Evolutionary conservation across 2,113 vertebrate genomes (phyloP).

Genomic region (Smithornis capensis): DNA sequence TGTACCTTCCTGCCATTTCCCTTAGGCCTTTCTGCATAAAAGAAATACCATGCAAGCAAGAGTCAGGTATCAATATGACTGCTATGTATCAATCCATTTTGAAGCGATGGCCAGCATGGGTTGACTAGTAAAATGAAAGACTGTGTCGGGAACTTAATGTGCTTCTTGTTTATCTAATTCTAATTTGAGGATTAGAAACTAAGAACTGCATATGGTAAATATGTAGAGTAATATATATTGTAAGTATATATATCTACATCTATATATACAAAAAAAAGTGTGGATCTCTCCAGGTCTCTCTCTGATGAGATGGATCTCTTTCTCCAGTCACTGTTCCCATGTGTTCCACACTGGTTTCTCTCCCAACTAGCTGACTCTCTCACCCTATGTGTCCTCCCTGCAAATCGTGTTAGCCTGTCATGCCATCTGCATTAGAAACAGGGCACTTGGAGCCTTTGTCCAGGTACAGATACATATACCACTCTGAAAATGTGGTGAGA

Average conservation of each 20-base stretch:
- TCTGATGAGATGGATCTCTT: too few species aligned
- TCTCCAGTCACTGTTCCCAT: background rate
- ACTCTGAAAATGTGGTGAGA: background rate
- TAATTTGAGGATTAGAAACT: background rate
- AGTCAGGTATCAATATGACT: background rate
- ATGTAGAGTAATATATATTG: background rate
- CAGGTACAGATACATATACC: background rate
- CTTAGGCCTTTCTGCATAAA: background rate
- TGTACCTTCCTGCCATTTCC: background rate
- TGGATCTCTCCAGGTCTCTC: too few species aligned
- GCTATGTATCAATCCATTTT: fast-evolving
- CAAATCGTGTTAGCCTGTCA: background rate
- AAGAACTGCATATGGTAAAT: background rate
- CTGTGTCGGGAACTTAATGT: background rate
- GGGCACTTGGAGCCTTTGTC: background rate
- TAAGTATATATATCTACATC: background rate
- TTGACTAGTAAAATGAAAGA: background rate
- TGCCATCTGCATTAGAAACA: background rate
- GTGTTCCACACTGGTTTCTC: background rate
- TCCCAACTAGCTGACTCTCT: background rate
- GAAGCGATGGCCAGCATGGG: background rate
- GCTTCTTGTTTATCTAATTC: background rate
- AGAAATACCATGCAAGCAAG: background rate
- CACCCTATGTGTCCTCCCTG: background rate
- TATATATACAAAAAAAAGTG: too few species aligned